Evolutionary conservation across 2,888 invertebrate species (phyloP), one percentile per base, ranked within the genome.

Genomic region (Volucella inanis): DNA sequence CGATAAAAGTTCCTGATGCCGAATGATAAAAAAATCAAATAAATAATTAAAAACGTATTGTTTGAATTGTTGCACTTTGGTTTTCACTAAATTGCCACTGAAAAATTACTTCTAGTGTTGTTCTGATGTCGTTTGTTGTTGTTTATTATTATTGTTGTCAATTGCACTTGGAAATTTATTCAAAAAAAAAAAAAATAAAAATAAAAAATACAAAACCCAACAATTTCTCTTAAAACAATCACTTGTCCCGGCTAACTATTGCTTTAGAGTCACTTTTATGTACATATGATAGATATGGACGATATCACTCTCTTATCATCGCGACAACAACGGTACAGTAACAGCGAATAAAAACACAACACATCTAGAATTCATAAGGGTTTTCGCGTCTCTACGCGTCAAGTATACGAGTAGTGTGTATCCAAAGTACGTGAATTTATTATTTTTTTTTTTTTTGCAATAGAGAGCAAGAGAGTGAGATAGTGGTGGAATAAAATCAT

Each of bases 351-450:
- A 59, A 76, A 52, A 50, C 47, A 22, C 59, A 52, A 61, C 67
- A 75, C 52, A 64, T 71, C 49, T 61, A 18, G 70, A 62, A 67
- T 47, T 62, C 38, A 61, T 14, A 82, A 67, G 61, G 67, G 65
- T 61, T 72, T 65, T 65, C 81, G 65, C 74, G 54, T 75, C 31
- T 31, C 49, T 67, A 52, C 61, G 81, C 70, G 81, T 82, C 64
- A 80, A 84, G 80, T 31, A 6, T 31, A 31, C 31, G 31, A 6
- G 6, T 31, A 31, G 6, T 31, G 31, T 65, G 65, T 74, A 49
- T 10, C 47, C 55, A 74, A 59, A 74, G 64, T 74, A 49, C 54
- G 39, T 74, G 57, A 68, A 79, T 52, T 78, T 61, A 55, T 57
- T 78, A 78, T 62, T 67, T 68, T 67, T 80, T 57, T 78, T 55